Evolutionary conservation across 2,888 invertebrate genomes (phyloP), one percentile per base, ranked within the genome.

Genomic region (Amaurobius ferox): DNA sequence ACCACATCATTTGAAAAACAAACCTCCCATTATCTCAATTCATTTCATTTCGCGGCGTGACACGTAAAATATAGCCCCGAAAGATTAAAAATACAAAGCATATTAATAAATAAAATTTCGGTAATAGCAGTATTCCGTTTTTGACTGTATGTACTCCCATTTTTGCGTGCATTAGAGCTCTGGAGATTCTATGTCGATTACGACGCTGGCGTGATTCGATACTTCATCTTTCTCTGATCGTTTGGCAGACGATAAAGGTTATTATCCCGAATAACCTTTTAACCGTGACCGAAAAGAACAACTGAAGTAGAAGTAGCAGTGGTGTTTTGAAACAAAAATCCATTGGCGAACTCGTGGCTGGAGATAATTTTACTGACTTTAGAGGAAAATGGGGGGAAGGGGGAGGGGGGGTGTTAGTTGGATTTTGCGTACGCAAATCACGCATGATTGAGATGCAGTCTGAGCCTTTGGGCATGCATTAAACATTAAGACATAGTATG

Each of bases 241-340:
- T 44, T 44, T 44, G 11, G 11, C 44, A 16, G 13, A 9, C 44
- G 44, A 44, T 6, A 35, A 16, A 44, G 44, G 44, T 44, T 44
- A 44, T 44, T 44, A 44, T 44, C 44, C 44, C 13, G 44, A 44
- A 44, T 44, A 44, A 44, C 16, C 44, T 44, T 44, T 44, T 44
- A 44, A 44, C 44, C 44, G 44, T 44, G 44, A 44, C 44, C 44
- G 44, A 44, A 44, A 44, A 44, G n/a, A 44, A 16, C 44, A 44
- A 44, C 11, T 13, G n/a, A 44, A 44, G 44, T 44, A 16, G 44
- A 44, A 44, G 44, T 16, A 44, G 44, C 16, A 7, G 44, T 44
- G 44, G 44, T 16, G 44, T 16, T 44, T 16, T 9, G 44, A 44
- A 44, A 44, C 44, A 44, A 44, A 44, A 44, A 44, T 2, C 44